Conservation (phyloP, 1,140 invertebrate species). For the Stegodyphus mimosarum region DNA sequence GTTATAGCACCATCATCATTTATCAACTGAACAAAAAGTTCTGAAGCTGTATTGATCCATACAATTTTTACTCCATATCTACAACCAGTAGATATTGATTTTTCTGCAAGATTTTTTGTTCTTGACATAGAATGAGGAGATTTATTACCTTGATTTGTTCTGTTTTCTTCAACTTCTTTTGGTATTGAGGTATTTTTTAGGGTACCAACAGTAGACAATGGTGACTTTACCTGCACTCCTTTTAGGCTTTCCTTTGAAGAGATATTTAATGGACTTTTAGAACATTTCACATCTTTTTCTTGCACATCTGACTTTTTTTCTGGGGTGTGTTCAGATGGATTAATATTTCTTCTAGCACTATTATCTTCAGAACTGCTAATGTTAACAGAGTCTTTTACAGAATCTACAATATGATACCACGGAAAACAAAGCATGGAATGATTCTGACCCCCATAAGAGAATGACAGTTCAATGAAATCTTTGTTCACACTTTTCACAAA, state of each 20-base stretch:
- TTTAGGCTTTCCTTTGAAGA: too few relatives aligned
- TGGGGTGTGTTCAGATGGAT: neutral
- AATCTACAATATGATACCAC: neutral
- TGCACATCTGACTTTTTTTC: too few relatives aligned
- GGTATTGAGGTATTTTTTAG: too few relatives aligned
- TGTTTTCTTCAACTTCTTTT: too few relatives aligned
- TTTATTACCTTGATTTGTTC: too few relatives aligned
- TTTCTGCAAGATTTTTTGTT: neutral
- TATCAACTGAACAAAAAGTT: slow-evolving; percentile 27
- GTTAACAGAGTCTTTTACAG: neutral
- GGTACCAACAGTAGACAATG: too few relatives aligned
- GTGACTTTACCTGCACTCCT: too few relatives aligned
- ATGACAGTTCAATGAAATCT: neutral
- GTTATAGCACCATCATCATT: neutral
- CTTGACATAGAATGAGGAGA: neutral
- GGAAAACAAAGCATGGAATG: neutral
- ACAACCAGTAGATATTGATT: neutral
- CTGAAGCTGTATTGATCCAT: neutral
- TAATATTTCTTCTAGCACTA: neutral
- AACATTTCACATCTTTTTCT: too few relatives aligned
- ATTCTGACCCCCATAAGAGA: too few relatives aligned
- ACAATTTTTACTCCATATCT: slow-evolving; percentile 30
- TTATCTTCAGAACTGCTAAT: neutral
- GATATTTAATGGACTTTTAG: too few relatives aligned
- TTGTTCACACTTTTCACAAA: neutral